Evolutionary conservation across 2,797 vertebrate species (phyloP).

Genomic region (Silurus aristotelis): DNA sequence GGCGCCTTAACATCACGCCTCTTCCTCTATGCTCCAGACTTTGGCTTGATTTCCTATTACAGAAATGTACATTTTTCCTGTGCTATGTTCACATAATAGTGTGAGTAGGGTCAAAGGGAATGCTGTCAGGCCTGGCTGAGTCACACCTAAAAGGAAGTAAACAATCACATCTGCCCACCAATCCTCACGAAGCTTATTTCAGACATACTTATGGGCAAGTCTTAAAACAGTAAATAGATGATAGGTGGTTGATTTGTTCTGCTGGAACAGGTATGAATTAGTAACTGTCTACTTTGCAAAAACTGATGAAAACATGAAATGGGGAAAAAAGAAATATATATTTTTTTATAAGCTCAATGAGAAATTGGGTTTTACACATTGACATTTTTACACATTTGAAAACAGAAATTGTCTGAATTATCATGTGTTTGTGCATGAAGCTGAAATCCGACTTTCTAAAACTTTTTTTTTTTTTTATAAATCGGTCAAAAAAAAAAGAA

Average conservation of each 20-base stretch:
- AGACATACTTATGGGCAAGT: neutral
- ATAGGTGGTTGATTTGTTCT: neutral
- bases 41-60: conserved; percentile 51
- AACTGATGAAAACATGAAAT: neutral
- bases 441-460: neutral
- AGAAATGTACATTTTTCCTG: conserved; percentile 25
- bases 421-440: neutral
- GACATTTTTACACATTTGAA: neutral
- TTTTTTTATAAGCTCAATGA: neutral
- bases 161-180: conserved; percentile 13
- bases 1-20: conserved; percentile 55
- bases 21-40: conserved; percentile 59
- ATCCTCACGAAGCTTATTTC: conserved; percentile 18
- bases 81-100: conserved; percentile 20
- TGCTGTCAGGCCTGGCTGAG: conserved; percentile 24
- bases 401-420: no score
- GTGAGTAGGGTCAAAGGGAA: conserved; percentile 22
- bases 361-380: neutral
- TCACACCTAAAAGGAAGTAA: conserved; percentile 28
- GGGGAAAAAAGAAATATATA: no score
- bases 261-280: neutral
- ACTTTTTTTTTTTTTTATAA: neutral
- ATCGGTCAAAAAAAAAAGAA: no score
- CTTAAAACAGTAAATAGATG: neutral
- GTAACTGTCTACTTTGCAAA: neutral